Evolutionary conservation across 2,113 vertebrate genomes (phyloP).

Genomic region (Paracanthobrama guichenoti): DNA sequence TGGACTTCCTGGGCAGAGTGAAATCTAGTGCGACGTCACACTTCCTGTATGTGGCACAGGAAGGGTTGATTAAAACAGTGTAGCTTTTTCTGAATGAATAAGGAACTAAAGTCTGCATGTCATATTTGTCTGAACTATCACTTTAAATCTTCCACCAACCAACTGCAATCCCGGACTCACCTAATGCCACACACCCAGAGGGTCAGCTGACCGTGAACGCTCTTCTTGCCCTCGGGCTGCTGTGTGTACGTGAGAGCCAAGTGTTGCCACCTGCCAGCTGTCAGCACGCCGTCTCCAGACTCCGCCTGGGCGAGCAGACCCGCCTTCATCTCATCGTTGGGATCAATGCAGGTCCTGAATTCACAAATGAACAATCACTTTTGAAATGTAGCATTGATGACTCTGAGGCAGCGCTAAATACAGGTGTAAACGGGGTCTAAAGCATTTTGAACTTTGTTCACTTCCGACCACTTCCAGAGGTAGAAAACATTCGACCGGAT

Average conservation of each 20-base stretch:
- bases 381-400: neutral
- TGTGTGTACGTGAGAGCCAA: slow-evolving; percentile 88
- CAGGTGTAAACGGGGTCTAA: too few relatives aligned
- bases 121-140: neutral
- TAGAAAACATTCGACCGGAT: too few relatives aligned
- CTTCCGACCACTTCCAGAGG: too few relatives aligned
- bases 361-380: slow-evolving; percentile 37
- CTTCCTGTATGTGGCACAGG: slow-evolving; percentile 73
- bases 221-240: slow-evolving; percentile 91
- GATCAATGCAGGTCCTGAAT: slow-evolving; percentile 87
- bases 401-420: too few relatives aligned
- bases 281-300: slow-evolving; percentile 81
- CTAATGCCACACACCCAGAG: slow-evolving; percentile 93
- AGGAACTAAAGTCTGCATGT: neutral
- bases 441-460: too few relatives aligned
- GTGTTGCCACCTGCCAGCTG: slow-evolving; percentile 87
- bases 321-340: slow-evolving; percentile 91
- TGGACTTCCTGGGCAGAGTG: slow-evolving; percentile 87
- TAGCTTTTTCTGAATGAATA: neutral
- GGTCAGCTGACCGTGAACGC: slow-evolving; percentile 80
- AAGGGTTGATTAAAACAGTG: neutral
- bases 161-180: slow-evolving; percentile 66
- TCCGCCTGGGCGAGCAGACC: slow-evolving; percentile 88
- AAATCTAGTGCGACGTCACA: slow-evolving; percentile 91
- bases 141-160: neutral